A percentile compares a stretch with the other conserved stretches of the same genome.
Evolutionary conservation across 2,113 vertebrate genomes (phyloP).

Genomic region (Cheilinus undulatus): DNA sequence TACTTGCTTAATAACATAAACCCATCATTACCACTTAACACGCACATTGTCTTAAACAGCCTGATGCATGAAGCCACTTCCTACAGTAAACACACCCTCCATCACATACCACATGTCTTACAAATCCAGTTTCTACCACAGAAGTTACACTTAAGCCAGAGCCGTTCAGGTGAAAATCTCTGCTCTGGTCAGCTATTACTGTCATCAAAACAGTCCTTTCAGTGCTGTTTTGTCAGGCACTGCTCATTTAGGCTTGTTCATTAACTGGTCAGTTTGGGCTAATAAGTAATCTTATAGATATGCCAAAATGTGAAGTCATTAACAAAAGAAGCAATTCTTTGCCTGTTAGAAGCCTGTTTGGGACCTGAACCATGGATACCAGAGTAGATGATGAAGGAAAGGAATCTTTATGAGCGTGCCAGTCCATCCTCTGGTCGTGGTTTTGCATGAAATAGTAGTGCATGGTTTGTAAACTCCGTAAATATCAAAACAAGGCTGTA

Average conservation of each 20-base stretch:
- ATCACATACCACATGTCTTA: neutral
- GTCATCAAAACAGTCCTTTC: conserved; percentile 1
- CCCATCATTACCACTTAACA: neutral
- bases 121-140: neutral
- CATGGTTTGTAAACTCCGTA: too few relatives aligned
- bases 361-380: neutral
- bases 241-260: neutral
- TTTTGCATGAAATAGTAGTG: too few relatives aligned
- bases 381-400: too few relatives aligned
- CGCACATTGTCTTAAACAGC: neutral
- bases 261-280: neutral
- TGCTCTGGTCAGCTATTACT: neutral
- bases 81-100: neutral
- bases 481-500: too few relatives aligned
- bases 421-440: too few relatives aligned
- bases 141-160: neutral
- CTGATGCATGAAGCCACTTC: conserved; percentile 6
- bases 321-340: neutral
- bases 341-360: neutral
- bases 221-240: neutral
- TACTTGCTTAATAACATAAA: too few relatives aligned
- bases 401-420: too few relatives aligned
- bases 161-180: neutral
- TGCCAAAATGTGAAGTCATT: neutral
- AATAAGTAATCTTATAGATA: neutral